Base-by-base conservation (phyloP, 2,797 vertebrate genomes). In the Eupleurogrammus muticus region DNA sequence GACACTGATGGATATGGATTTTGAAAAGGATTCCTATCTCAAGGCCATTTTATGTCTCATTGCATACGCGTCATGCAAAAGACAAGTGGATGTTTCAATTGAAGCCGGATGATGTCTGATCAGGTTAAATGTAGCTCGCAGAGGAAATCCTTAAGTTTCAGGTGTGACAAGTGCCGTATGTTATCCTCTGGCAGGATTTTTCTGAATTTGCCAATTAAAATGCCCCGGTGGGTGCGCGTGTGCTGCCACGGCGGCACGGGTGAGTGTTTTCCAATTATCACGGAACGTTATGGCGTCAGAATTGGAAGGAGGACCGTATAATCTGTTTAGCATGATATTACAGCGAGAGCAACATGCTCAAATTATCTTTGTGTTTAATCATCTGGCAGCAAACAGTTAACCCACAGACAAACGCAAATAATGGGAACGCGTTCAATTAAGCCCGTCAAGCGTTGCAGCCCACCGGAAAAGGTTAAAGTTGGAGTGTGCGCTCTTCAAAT, bases 1-100 rank as follows among this genome's bases (percentile, higher is more conserved):
- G 61, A 72, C 66, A 56, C 52, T 80, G 85, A 91, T 61, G 75
- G 71, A 73, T 84, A 80, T 67, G 59, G 67, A 88, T 77, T 76
- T 56, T 4, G 61, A 76, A 76, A 80, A 56, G 28, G 9, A 61
- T 66, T 70, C 78, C 76, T 44, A 79, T 70, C 54, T 77, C 54
- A 53, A 65, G 82, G 77, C 44, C 51, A 62, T 79, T 80, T 81
- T 35, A 77, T 80, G 75, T 84, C 72, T 77, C 51, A 64, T 46
- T 66, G 69, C 62, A 63, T 71, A 70, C 36, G 35, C 79, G 72
- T 70, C 70, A 64, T 53, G 70, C 46, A 68, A 75, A 69, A 81
- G 70, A 82, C 69, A 75, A 73, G 78, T 35, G 66, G 65, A 75
- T 60, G 59, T 63, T 71, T 73, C 60, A 75, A 28, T 61, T 66